Conservation (phyloP, 2,888 invertebrate genomes). For the Petrophora chlorosata region DNA sequence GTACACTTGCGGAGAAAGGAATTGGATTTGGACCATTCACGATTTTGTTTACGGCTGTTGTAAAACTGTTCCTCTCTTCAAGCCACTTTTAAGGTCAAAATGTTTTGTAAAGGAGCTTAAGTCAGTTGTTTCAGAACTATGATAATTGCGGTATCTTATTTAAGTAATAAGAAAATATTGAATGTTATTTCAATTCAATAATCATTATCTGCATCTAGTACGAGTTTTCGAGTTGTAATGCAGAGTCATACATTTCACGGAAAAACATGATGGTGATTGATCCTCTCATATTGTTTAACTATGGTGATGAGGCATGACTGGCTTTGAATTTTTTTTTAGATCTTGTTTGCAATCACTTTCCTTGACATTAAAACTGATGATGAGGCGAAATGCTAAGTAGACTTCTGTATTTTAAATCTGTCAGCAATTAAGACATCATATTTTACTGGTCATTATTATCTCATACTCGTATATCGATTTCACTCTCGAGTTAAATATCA, state of each 20-base stretch:
- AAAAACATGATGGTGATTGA: neutral
- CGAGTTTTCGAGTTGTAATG: neutral
- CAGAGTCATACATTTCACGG: constrained; percentile 4
- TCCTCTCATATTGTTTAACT: no score
- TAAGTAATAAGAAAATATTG: no score
- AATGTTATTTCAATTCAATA: neutral
- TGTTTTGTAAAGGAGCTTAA: no score
- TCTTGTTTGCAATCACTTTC: constrained; percentile 20
- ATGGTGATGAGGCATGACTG: no score
- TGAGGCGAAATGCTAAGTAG: constrained; percentile 5
- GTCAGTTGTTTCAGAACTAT: neutral
- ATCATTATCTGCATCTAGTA: neutral
- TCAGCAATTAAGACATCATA: neutral
- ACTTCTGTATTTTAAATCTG: constrained; percentile 1
- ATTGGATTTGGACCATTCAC: no score
- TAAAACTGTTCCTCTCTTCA: no score
- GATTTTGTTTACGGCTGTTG: no score
- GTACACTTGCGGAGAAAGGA: constrained; percentile 25
- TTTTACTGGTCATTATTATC: neutral
- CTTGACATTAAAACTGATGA: constrained; percentile 19
- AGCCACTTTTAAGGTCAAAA: no score
- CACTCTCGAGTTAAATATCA: neutral
- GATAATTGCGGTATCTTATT: no score
- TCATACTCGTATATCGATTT: neutral
- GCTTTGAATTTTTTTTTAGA: no score